Percentiles rank a stretch among this genome's conserved stretches.
Conservation (phyloP, 2,888 invertebrate species). For the Andrena bicolor region DNA sequence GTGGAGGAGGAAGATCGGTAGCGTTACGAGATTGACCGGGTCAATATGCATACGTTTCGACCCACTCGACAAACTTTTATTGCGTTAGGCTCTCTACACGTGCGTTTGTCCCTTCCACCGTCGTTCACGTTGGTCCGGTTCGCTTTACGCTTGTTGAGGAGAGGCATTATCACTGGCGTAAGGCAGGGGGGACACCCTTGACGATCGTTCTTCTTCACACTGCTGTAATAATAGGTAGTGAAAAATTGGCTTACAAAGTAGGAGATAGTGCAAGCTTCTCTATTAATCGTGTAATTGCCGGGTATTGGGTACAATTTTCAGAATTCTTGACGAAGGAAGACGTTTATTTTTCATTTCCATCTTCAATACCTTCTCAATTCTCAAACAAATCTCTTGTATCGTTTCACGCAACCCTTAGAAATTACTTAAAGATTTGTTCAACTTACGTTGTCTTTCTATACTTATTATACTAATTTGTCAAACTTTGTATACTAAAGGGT, state of each 20-base stretch:
- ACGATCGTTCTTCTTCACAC: neutral
- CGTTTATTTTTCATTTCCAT: neutral
- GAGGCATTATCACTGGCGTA: slow-evolving; percentile 77
- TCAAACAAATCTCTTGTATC: too few species aligned
- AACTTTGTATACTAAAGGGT: too few species aligned
- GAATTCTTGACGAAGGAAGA: too few species aligned
- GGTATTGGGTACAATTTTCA: too few species aligned
- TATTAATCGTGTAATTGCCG: too few species aligned
- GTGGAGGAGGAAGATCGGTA: slow-evolving; percentile 76
- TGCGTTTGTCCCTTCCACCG: slow-evolving; percentile 72
- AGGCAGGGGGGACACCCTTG: slow-evolving; percentile 64
- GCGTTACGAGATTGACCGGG: slow-evolving; percentile 81
- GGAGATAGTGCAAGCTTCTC: neutral
- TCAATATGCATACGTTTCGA: slow-evolving; percentile 83
- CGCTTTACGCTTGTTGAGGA: slow-evolving; percentile 71
- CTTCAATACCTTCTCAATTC: neutral
- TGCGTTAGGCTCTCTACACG: slow-evolving; percentile 78
- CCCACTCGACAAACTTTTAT: slow-evolving; percentile 83
- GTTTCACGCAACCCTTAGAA: too few species aligned
- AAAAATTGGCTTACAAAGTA: neutral
- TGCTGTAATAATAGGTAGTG: neutral
- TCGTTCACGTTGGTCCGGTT: slow-evolving; percentile 52
- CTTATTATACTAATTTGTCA: too few species aligned
- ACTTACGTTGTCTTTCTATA: too few species aligned
- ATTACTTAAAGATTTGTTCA: neutral